phyloP scores from a whole-genome alignment of 2,797 vertebrate genomes.

The Oryzias sinensis region DNA sequence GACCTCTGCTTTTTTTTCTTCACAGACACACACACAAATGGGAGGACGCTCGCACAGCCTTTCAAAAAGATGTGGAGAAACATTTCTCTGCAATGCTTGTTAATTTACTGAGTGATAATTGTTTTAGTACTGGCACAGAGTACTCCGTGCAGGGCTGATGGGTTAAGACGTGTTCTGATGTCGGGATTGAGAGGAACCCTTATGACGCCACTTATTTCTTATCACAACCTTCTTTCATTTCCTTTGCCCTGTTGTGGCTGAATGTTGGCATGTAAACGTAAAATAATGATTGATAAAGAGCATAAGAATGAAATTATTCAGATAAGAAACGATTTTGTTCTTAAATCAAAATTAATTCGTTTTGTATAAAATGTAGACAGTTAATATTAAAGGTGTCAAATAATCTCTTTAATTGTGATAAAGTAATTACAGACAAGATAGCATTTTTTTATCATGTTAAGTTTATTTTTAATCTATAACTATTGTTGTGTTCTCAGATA shows the following conservation, averaged over 20 bases:
- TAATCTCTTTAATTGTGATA: too few relatives aligned
- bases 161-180: slow-evolving; percentile 35
- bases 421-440: too few relatives aligned
- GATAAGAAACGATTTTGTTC: too few relatives aligned
- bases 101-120: slow-evolving; percentile 61
- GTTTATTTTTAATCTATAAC: too few relatives aligned
- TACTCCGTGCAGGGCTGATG: slow-evolving; percentile 42
- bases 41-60: neutral
- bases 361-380: too few relatives aligned
- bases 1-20: neutral
- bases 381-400: too few relatives aligned
- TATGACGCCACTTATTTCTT: neutral
- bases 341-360: too few relatives aligned
- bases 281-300: too few relatives aligned
- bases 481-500: too few relatives aligned
- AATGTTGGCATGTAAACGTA: neutral
- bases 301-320: too few relatives aligned
- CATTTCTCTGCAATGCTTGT: slow-evolving; percentile 36
- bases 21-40: neutral
- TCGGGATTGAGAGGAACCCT: slow-evolving; percentile 15
- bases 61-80: slow-evolving; percentile 21
- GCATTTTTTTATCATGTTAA: too few relatives aligned
- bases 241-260: neutral
- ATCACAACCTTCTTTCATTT: neutral
- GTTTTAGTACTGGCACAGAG: slow-evolving; percentile 43